Conservation (phyloP, 2,888 invertebrate species). For the Podabrus alpinus region DNA sequence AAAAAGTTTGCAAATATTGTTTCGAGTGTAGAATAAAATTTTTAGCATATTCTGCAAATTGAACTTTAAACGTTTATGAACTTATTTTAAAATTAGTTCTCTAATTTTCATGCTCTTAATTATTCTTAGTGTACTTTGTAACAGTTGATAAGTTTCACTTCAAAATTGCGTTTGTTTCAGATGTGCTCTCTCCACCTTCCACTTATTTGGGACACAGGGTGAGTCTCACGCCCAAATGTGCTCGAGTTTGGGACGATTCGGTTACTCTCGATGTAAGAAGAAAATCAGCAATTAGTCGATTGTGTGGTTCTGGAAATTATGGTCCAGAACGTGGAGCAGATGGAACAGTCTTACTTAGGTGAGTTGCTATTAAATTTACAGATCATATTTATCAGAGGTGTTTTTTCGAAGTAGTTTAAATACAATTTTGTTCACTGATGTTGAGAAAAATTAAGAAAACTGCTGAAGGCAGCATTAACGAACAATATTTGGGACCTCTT, state of each 20-base stretch:
- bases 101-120: not conserved
- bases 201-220: constrained; percentile 28
- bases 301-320: constrained; percentile 50
- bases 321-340: constrained; percentile 61
- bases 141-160: too few species aligned
- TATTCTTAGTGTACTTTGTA: not conserved
- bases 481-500: too few species aligned
- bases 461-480: too few species aligned
- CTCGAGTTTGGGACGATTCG: constrained; percentile 49
- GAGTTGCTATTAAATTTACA: constrained; percentile 30
- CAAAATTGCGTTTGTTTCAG: constrained; percentile 9
- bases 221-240: constrained; percentile 43
- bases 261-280: constrained; percentile 48
- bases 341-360: constrained; percentile 68
- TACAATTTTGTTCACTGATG: too few species aligned
- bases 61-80: not conserved
- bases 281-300: constrained; percentile 52
- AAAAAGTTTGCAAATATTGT: not conserved
- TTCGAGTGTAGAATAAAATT: not conserved
- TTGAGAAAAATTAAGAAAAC: too few species aligned
- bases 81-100: too few species aligned
- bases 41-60: not conserved
- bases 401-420: too few species aligned
- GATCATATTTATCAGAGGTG: too few species aligned
- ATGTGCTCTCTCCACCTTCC: constrained; percentile 18